Conservation (phyloP, 2,888 invertebrate genomes). For the Drosophila rellima region DNA sequence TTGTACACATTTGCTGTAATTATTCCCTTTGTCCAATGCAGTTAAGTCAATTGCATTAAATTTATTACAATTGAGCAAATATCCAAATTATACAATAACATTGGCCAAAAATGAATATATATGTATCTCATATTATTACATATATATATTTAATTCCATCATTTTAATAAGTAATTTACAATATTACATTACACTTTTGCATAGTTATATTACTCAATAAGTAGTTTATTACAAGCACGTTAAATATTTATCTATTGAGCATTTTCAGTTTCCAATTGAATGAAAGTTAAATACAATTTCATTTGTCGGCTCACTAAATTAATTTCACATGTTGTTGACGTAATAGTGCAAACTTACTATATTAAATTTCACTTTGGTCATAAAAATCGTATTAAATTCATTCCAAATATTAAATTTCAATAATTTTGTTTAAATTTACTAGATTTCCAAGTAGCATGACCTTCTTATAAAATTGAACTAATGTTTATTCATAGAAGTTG, state of each 20-base stretch:
- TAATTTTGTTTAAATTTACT: background rate
- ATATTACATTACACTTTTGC: conserved; percentile 1
- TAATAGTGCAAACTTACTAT: background rate
- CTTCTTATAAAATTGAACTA: background rate
- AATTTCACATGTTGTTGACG: background rate
- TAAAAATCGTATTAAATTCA: background rate
- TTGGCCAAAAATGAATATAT: background rate
- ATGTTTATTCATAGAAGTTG: background rate
- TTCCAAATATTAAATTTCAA: background rate
- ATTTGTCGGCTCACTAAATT: background rate
- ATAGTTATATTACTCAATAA: conserved; percentile 2
- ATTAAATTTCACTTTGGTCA: background rate
- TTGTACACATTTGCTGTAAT: conserved; percentile 20
- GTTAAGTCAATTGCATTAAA: conserved; percentile 46
- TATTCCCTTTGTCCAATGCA: conserved; percentile 44
- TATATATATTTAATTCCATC: background rate
- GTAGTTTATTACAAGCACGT: conserved; percentile 8
- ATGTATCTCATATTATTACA: conserved; percentile 5
- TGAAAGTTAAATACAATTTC: background rate
- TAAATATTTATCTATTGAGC: conserved; percentile 4
- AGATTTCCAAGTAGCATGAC: background rate
- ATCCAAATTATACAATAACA: conserved; percentile 12
- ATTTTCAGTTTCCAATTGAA: background rate
- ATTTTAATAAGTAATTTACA: conserved; percentile 5
- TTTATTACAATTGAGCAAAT: conserved; percentile 21